A percentile compares a stretch with the other conserved stretches of the same genome.
These are phyloP conservation scores for Drosophila parabipectinata DNA, from an alignment of 1,140 invertebrate species.

Conservation along the genomic window DNA sequence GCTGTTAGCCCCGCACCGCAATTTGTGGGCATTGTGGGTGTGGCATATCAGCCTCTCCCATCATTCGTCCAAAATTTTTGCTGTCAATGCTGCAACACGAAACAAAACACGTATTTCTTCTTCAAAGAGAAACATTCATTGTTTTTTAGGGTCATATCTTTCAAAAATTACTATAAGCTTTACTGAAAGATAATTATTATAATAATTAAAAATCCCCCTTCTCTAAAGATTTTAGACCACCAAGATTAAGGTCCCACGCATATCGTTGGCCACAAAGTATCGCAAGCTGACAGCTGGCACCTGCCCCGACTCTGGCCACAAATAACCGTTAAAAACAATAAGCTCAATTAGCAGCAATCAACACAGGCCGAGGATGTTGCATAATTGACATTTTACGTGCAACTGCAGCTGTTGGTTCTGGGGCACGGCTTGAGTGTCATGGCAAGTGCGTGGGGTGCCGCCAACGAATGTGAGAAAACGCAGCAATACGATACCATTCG, in stretches of 20 bases:
- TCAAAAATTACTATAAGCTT: too few species aligned
- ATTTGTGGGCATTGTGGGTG: constrained; percentile 79
- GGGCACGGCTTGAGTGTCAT: constrained; percentile 67
- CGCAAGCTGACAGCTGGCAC: constrained; percentile 43
- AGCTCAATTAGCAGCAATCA: constrained; percentile 73
- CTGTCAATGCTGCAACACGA: constrained; percentile 26
- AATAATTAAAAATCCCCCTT: too few species aligned
- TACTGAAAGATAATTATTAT: too few species aligned
- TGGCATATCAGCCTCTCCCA: constrained; percentile 72
- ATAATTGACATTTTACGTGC: constrained; percentile 73
- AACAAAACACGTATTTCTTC: constrained; percentile 17
- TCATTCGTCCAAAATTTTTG: constrained; percentile 70
- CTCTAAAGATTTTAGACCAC: constrained; percentile 10
- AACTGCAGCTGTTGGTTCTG: constrained; percentile 58
- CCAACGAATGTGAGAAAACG: constrained; percentile 61
- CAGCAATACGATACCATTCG: constrained; percentile 26
- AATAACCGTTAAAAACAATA: constrained; percentile 72
- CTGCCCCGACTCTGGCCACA: constrained; percentile 35
- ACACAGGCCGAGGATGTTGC: constrained; percentile 35
- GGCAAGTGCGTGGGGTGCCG: constrained; percentile 60
- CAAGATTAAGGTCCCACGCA: constrained; percentile 42
- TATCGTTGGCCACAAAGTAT: constrained; percentile 35
- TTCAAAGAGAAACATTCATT: background rate
- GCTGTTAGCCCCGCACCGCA: constrained; percentile 75
- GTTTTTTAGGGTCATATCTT: too few species aligned